Evolutionary conservation across 53 echinoderm and acorn worm genomes (phyloP).

Genomic region (Glandiceps talaboti): DNA sequence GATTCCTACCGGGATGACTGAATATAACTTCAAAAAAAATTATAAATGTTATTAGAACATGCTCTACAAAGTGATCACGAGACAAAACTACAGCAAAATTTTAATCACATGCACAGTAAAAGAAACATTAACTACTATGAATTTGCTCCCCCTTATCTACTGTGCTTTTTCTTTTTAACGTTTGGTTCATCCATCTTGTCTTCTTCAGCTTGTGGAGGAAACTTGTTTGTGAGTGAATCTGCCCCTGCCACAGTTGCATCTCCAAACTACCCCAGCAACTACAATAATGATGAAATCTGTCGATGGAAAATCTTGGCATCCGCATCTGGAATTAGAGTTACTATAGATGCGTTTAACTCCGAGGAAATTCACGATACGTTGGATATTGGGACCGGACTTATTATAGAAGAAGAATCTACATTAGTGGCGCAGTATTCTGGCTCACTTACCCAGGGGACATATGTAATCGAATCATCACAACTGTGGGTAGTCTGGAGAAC

Average conservation of each 20-base stretch:
- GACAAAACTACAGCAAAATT: no score
- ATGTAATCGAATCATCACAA: not conserved
- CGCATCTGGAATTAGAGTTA: not conserved
- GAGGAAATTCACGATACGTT: not conserved
- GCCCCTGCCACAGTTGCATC: not conserved
- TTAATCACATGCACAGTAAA: no score
- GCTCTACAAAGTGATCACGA: no score
- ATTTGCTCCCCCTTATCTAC: no score
- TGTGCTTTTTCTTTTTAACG: no score
- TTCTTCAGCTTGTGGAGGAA: no score
- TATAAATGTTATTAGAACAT: no score
- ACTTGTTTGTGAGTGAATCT: not conserved
- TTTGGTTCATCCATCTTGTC: no score
- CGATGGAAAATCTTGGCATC: not conserved
- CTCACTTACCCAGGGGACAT: not conserved
- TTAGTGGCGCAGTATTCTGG: not conserved
- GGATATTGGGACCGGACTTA: not conserved
- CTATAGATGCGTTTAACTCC: not conserved
- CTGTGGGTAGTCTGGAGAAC: not conserved
- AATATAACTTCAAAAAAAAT: no score
- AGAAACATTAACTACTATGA: no score
- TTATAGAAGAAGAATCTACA: not conserved
- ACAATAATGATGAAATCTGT: not conserved
- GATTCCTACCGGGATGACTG: no score
- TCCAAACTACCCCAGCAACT: not conserved